phyloP scores from a whole-genome alignment of 1,140 invertebrate genomes.

The Drosophila malerkotliana region DNA sequence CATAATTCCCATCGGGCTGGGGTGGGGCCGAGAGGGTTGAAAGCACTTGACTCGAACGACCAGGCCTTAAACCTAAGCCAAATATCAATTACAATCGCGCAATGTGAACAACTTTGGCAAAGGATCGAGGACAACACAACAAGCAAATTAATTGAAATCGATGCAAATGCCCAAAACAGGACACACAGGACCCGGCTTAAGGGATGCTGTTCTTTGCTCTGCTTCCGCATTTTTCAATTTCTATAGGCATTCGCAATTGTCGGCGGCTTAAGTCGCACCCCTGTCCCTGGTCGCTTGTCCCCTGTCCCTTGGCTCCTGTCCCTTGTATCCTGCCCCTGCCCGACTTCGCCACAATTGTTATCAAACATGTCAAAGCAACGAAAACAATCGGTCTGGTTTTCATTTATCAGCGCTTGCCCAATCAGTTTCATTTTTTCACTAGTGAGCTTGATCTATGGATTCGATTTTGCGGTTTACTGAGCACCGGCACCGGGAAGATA shows the following conservation, averaged over 20 bases:
- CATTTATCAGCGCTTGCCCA: slow-evolving; percentile 75
- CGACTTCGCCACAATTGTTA: slow-evolving; percentile 58
- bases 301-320: not conserved
- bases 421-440: slow-evolving; percentile 57
- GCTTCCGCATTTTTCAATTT: slow-evolving; percentile 54
- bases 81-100: slow-evolving; percentile 82
- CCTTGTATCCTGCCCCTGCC: not conserved
- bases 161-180: slow-evolving; percentile 66
- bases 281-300: not conserved
- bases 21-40: slow-evolving; percentile 7
- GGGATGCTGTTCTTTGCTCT: slow-evolving; percentile 56
- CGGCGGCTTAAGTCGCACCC: slow-evolving; percentile 68
- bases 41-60: slow-evolving; percentile 64
- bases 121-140: slow-evolving; percentile 55
- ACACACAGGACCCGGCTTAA: slow-evolving; percentile 48
- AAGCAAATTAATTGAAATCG: slow-evolving; percentile 82
- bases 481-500: slow-evolving; percentile 60
- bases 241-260: slow-evolving; percentile 78
- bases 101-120: slow-evolving; percentile 53
- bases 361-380: slow-evolving; percentile 83
- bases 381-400: slow-evolving; percentile 78
- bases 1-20: slow-evolving; percentile 58
- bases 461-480: slow-evolving; percentile 80
- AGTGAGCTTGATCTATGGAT: slow-evolving; percentile 68
- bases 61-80: slow-evolving; percentile 39